Conservation (phyloP, 2,797 vertebrate genomes). For the Hydrolagus colliei region DNA sequence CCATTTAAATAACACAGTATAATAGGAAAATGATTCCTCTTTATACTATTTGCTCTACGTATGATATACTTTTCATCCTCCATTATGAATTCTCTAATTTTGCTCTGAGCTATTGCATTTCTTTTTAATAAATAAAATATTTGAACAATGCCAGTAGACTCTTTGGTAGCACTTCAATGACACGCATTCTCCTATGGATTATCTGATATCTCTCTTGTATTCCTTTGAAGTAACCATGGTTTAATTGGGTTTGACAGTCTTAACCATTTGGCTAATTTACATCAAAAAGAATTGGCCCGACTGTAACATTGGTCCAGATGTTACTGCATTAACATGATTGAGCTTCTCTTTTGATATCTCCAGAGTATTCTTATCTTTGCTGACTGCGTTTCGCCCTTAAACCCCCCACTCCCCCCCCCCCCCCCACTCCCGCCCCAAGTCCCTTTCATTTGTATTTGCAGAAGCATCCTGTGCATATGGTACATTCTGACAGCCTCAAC, state of each 20-base stretch:
- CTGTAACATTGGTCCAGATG: conserved; percentile 15
- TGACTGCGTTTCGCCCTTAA: not conserved
- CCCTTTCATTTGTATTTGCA: too few species aligned
- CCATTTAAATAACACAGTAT: too few species aligned
- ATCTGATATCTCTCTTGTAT: not conserved
- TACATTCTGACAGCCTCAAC: too few species aligned
- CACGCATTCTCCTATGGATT: not conserved
- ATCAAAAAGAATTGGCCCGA: conserved; percentile 13
- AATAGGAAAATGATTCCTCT: too few species aligned
- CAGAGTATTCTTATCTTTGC: not conserved
- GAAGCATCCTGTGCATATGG: too few species aligned
- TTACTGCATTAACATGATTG: not conserved
- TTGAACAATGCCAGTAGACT: not conserved
- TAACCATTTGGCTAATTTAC: conserved; percentile 25
- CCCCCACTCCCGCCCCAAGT: not conserved
- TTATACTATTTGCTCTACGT: too few species aligned
- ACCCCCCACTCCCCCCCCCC: not conserved
- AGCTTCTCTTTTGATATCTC: not conserved
- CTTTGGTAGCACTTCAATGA: not conserved
- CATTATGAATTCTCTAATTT: not conserved
- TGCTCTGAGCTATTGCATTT: not conserved
- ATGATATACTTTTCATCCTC: conserved; percentile 9
- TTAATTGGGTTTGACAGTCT: conserved; percentile 20
- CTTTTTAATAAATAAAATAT: not conserved
- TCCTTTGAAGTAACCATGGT: conserved; percentile 12